phyloP scores from a whole-genome alignment of 1,140 invertebrate species.

The Kradibia gibbosae region DNA sequence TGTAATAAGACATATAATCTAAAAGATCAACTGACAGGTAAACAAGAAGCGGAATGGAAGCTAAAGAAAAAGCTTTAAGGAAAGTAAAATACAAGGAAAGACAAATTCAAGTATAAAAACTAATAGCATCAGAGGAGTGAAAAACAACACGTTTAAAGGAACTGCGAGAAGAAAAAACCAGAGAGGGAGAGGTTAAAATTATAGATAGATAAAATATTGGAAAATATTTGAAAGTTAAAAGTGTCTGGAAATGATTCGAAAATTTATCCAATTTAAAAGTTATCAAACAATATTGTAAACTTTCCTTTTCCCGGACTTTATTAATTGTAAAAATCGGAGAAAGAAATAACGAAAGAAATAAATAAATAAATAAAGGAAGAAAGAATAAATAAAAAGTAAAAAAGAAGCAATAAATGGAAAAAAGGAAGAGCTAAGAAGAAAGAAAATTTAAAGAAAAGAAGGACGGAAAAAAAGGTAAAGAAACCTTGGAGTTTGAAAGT shows the following conservation, averaged over 20 bases:
- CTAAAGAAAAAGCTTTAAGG: constrained; percentile 29
- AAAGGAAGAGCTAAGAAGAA: too few relatives aligned
- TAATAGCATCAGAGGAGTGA: background rate
- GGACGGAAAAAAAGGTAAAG: too few relatives aligned
- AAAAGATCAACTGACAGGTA: constrained; percentile 17
- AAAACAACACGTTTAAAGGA: constrained; percentile 5
- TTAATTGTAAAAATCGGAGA: too few relatives aligned
- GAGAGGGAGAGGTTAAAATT: background rate
- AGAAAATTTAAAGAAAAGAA: too few relatives aligned
- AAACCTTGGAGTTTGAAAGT: too few relatives aligned
- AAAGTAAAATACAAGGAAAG: constrained; percentile 46
- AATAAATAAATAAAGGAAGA: too few relatives aligned
- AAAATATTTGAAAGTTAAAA: constrained; percentile 11
- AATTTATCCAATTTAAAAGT: constrained; percentile 18
- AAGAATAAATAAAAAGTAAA: too few relatives aligned
- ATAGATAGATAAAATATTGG: background rate
- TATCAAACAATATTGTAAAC: background rate
- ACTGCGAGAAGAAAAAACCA: background rate
- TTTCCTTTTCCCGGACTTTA: too few relatives aligned
- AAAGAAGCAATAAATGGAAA: too few relatives aligned
- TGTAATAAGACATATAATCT: constrained; percentile 31
- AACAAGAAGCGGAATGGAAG: constrained; percentile 31
- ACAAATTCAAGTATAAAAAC: constrained; percentile 40
- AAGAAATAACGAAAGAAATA: too few relatives aligned
- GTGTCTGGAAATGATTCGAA: background rate